Conservation (phyloP, 2,797 vertebrate genomes). For the Sus cebifrons region DNA sequence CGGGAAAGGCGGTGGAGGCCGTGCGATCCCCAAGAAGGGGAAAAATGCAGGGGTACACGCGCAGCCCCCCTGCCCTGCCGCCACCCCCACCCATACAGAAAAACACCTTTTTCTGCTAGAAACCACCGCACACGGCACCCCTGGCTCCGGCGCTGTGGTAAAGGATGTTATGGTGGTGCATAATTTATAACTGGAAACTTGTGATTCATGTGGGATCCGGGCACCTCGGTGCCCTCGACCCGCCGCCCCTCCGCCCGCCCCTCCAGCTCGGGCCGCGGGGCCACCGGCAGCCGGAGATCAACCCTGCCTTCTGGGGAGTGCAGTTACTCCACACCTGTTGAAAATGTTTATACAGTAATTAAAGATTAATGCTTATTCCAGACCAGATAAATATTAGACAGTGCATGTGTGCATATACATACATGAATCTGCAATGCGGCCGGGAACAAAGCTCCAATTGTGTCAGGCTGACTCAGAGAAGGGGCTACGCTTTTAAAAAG, state of each 20-base stretch:
- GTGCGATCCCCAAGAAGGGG: slow-evolving; percentile 88
- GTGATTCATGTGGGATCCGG: slow-evolving; percentile 92
- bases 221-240: slow-evolving; percentile 85
- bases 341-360: slow-evolving; percentile 95
- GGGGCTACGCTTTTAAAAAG: slow-evolving; percentile 76
- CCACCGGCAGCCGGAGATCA: slow-evolving; percentile 83
- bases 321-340: slow-evolving; percentile 95
- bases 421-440: slow-evolving; percentile 74
- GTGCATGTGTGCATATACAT: slow-evolving; percentile 60
- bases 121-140: slow-evolving; percentile 88
- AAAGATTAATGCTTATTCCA: slow-evolving; percentile 94
- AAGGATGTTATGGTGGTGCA: slow-evolving; percentile 91
- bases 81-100: slow-evolving; percentile 47
- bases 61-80: background rate
- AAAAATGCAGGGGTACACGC: slow-evolving; percentile 53
- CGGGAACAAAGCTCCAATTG: slow-evolving; percentile 90
- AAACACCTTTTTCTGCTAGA: slow-evolving; percentile 91
- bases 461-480: slow-evolving; percentile 85
- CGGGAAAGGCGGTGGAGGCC: slow-evolving; percentile 85
- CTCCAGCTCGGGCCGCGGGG: slow-evolving; percentile 80
- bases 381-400: slow-evolving; percentile 91
- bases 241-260: slow-evolving; percentile 68
- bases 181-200: slow-evolving; percentile 92
- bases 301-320: slow-evolving; percentile 88
- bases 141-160: slow-evolving; percentile 85